Conservation (phyloP, 2,888 invertebrate genomes). For the Perizoma affinitatum region DNA sequence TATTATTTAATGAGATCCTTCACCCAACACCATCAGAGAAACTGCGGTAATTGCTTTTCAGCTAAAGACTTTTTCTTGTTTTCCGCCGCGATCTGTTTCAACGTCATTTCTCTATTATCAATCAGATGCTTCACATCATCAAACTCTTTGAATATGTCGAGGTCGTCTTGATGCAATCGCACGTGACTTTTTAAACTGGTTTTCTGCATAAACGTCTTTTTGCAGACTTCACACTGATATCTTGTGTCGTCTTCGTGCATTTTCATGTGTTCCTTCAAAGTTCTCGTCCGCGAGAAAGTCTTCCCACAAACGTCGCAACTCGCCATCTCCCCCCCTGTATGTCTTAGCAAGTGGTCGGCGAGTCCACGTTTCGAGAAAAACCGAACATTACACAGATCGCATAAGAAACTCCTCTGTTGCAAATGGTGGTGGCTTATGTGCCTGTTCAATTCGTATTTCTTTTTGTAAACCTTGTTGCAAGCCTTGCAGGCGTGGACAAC, state of each 20-base stretch:
- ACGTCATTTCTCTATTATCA: conserved; percentile 72
- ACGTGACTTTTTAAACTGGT: conserved; percentile 73
- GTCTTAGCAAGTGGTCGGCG: conserved; percentile 66
- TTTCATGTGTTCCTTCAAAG: conserved; percentile 68
- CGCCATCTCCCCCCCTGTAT: conserved; percentile 62
- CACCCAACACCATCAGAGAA: conserved; percentile 20
- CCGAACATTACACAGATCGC: conserved; percentile 73
- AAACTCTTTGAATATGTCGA: conserved; percentile 79
- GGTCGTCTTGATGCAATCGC: conserved; percentile 71
- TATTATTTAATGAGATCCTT: neutral
- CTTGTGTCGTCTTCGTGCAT: conserved; percentile 67
- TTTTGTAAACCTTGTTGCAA: conserved; percentile 74
- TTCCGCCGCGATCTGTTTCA: conserved; percentile 75
- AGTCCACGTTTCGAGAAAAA: conserved; percentile 76
- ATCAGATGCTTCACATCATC: conserved; percentile 78
- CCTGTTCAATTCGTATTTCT: conserved; percentile 73
- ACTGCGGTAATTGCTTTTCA: conserved; percentile 53
- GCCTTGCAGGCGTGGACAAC: conserved; percentile 73
- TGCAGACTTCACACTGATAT: conserved; percentile 73
- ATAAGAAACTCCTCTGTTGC: conserved; percentile 70
- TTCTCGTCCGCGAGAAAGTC: conserved; percentile 60
- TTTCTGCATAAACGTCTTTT: conserved; percentile 74
- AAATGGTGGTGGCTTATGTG: conserved; percentile 77
- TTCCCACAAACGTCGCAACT: conserved; percentile 72
- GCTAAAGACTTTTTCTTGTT: conserved; percentile 61